phyloP scores from a whole-genome alignment of 2,797 vertebrate species.

The Cyprinodon diabolis region DNA sequence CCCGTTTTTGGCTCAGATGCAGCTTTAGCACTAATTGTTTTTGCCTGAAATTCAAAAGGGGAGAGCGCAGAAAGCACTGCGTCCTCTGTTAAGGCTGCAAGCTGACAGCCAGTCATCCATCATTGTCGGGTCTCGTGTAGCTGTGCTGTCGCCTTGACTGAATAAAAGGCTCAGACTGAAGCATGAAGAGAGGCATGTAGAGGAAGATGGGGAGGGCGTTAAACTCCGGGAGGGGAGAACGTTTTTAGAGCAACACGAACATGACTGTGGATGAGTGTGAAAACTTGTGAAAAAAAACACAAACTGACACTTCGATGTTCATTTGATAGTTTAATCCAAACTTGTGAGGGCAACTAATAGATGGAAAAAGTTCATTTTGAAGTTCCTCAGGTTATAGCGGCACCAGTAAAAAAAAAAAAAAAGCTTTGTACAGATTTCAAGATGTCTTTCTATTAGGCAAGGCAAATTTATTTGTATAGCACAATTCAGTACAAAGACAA shows the following conservation, averaged over 20 bases:
- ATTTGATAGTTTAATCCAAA: constrained; percentile 15
- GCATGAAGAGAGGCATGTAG: constrained; percentile 14
- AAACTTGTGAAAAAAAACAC: constrained; percentile 4
- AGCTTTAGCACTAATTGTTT: constrained; percentile 52
- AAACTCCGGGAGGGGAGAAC: not conserved
- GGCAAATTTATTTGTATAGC: too few species aligned
- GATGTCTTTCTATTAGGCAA: not conserved
- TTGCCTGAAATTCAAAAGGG: not conserved
- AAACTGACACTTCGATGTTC: not conserved
- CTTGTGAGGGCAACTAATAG: constrained; percentile 11
- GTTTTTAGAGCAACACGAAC: constrained; percentile 6
- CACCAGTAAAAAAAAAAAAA: constrained; percentile 7
- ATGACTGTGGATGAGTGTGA: not conserved
- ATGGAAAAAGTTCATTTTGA: constrained; percentile 15
- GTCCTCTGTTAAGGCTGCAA: constrained; percentile 66
- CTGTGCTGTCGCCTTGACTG: constrained; percentile 38
- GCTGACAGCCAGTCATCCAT: constrained; percentile 64
- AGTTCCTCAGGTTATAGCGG: constrained; percentile 8
- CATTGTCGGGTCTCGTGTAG: constrained; percentile 56
- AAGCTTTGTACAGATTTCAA: constrained; percentile 9
- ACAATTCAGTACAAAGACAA: too few species aligned
- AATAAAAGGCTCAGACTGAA: constrained; percentile 33
- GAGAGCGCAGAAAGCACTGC: constrained; percentile 66
- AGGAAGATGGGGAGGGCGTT: not conserved
- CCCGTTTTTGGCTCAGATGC: constrained; percentile 35